Evolutionary conservation across 2,888 invertebrate genomes (phyloP).

Genomic region (Furcula furcula): DNA sequence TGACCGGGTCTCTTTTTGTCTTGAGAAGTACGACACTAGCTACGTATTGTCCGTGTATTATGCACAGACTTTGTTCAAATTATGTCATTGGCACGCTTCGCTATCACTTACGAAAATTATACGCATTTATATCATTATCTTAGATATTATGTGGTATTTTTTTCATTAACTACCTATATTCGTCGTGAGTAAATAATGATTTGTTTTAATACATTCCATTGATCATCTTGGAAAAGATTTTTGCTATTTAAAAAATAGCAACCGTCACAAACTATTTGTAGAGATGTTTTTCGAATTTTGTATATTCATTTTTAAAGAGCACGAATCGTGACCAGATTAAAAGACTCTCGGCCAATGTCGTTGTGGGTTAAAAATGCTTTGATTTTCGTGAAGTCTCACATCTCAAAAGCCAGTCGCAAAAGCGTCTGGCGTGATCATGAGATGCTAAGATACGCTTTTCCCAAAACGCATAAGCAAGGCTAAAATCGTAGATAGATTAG

Average conservation of each 20-base stretch:
- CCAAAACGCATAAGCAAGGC: slow-evolving; percentile 40
- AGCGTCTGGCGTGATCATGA: slow-evolving; percentile 33
- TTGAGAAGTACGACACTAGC: slow-evolving; percentile 33
- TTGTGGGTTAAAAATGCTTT: slow-evolving; percentile 44
- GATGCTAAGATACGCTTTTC: slow-evolving; percentile 43
- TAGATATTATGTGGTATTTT: not conserved
- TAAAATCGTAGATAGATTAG: slow-evolving; percentile 42
- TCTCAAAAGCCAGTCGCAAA: slow-evolving; percentile 27
- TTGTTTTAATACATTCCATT: slow-evolving; percentile 12
- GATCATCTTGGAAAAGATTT: slow-evolving; percentile 13
- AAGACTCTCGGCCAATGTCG: slow-evolving; percentile 36
- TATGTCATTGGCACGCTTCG: slow-evolving; percentile 25
- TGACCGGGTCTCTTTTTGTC: slow-evolving; percentile 60
- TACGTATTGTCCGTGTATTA: slow-evolving; percentile 34
- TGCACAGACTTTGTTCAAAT: slow-evolving; percentile 19
- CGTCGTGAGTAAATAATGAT: slow-evolving; percentile 15
- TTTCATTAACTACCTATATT: too few species aligned
- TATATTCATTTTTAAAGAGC: slow-evolving; percentile 46
- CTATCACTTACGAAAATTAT: slow-evolving; percentile 9
- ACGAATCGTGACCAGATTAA: slow-evolving; percentile 59
- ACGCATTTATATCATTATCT: slow-evolving; percentile 2
- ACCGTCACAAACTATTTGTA: slow-evolving; percentile 29
- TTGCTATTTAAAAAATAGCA: slow-evolving; percentile 10
- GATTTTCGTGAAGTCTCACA: slow-evolving; percentile 49
- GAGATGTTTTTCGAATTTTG: slow-evolving; percentile 41